Evolutionary conservation across 2,113 vertebrate species (phyloP).

Genomic region (Vulpes ferrilata): DNA sequence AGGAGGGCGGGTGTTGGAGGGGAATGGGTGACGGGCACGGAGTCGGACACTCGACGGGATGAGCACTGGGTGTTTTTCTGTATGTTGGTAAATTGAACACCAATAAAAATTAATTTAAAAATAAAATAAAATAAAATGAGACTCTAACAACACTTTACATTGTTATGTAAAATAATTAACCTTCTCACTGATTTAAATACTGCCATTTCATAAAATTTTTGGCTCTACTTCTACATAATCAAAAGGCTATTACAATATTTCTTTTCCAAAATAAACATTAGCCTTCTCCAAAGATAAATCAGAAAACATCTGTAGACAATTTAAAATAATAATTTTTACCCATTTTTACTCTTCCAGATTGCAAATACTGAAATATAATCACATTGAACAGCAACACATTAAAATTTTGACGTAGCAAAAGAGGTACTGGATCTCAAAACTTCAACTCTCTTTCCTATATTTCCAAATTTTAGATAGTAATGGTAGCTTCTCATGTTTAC

Average conservation of each 20-base stretch:
- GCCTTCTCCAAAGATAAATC: constrained; percentile 45
- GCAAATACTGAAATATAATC: constrained; percentile 6
- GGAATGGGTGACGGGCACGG: no score
- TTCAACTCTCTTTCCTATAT: no score
- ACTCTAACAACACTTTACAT: neutral
- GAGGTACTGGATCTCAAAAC: neutral
- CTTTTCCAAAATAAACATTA: neutral
- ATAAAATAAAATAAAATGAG: no score
- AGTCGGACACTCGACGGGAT: no score
- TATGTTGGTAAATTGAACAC: no score
- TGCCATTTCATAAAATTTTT: constrained; percentile 21
- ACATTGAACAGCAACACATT: neutral
- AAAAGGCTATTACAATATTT: neutral
- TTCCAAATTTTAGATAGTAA: no score
- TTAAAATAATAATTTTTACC: constrained; percentile 21
- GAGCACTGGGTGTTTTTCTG: no score
- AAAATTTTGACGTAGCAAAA: neutral
- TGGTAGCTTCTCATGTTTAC: neutral
- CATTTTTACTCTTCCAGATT: neutral
- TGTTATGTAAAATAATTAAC: neutral
- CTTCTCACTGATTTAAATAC: neutral
- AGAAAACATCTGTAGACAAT: neutral
- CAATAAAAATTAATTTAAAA: no score
- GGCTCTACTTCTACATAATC: neutral
- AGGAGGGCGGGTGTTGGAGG: no score